Percentiles rank a stretch among this genome's conserved stretches.
phyloP scores from a whole-genome alignment of 2,797 vertebrate genomes.

The Setipinna tenuifilis region DNA sequence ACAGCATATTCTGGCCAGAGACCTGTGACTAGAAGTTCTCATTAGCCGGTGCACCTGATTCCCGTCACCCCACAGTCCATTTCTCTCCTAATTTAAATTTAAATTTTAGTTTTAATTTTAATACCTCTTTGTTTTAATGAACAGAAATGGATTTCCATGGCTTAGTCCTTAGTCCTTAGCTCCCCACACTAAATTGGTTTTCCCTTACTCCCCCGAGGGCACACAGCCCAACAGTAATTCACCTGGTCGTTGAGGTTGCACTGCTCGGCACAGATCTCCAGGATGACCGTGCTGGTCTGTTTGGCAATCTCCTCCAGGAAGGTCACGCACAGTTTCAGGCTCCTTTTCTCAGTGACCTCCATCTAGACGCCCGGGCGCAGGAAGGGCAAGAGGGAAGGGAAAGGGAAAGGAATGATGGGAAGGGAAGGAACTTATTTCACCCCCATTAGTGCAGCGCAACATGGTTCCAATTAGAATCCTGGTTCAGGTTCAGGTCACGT shows the following conservation, averaged over 20 bases:
- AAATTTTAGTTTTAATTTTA: not conserved
- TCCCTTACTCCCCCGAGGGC: not conserved
- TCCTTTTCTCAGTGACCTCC: constrained; percentile 75
- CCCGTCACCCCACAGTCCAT: not conserved
- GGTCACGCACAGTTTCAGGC: constrained; percentile 79
- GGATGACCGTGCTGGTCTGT: constrained; percentile 76
- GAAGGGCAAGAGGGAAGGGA: not conserved
- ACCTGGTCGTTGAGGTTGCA: constrained; percentile 89
- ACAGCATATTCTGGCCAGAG: no score
- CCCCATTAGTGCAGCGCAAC: not conserved
- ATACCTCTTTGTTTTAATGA: constrained; percentile 31
- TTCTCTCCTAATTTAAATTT: not conserved
- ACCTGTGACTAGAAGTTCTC: not conserved
- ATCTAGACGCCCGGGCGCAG: constrained; percentile 62
- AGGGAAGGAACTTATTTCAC: not conserved
- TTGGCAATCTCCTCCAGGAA: constrained; percentile 90
- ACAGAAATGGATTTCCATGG: constrained; percentile 37
- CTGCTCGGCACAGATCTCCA: constrained; percentile 91
- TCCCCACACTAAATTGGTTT: constrained; percentile 1
- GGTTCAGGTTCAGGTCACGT: constrained; percentile 5
- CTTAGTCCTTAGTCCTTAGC: constrained; percentile 5
- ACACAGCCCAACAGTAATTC: not conserved
- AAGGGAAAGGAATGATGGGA: not conserved
- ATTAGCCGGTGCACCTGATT: not conserved
- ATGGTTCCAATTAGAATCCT: not conserved